Conservation (phyloP, 35 echinoderm and acorn worm species). For the Stichopus chloronotus region DNA sequence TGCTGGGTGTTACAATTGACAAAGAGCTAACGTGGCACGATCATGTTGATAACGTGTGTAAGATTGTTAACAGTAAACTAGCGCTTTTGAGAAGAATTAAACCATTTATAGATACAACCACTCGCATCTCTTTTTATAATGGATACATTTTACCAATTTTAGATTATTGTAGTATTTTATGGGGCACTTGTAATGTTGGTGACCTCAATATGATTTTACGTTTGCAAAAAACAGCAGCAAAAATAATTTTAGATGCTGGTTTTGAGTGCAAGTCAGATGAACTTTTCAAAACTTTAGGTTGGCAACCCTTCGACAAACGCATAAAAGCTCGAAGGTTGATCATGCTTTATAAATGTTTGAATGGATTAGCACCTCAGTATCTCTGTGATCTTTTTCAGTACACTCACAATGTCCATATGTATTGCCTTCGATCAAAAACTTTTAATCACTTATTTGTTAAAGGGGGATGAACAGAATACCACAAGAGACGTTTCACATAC, state of each 20-base stretch:
- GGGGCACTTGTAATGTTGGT: constrained; percentile 14
- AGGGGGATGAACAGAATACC: too few species aligned
- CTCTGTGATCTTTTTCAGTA: constrained; percentile 15
- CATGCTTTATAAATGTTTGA: constrained; percentile 17
- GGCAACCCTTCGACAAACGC: constrained; percentile 10
- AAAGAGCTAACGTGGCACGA: neutral
- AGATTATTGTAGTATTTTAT: neutral
- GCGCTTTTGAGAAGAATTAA: constrained; percentile 11
- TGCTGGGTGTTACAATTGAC: constrained; percentile 15
- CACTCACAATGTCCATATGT: neutral
- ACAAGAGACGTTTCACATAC: too few species aligned
- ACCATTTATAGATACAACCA: neutral
- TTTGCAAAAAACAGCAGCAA: constrained; percentile 23
- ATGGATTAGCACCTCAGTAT: constrained; percentile 11
- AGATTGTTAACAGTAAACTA: constrained; percentile 17
- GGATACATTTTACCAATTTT: neutral
- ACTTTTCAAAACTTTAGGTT: constrained; percentile 10
- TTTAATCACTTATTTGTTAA: neutral
- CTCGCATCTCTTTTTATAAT: constrained; percentile 16
- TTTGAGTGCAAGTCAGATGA: neutral
- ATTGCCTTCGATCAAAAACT: neutral
- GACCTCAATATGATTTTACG: neutral
- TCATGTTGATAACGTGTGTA: constrained; percentile 26
- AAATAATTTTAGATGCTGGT: constrained; percentile 1
- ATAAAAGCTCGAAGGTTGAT: neutral